Evolutionary conservation across 2,113 vertebrate species (phyloP), one percentile per base, ranked within the genome.

Genomic region (human): DNA sequence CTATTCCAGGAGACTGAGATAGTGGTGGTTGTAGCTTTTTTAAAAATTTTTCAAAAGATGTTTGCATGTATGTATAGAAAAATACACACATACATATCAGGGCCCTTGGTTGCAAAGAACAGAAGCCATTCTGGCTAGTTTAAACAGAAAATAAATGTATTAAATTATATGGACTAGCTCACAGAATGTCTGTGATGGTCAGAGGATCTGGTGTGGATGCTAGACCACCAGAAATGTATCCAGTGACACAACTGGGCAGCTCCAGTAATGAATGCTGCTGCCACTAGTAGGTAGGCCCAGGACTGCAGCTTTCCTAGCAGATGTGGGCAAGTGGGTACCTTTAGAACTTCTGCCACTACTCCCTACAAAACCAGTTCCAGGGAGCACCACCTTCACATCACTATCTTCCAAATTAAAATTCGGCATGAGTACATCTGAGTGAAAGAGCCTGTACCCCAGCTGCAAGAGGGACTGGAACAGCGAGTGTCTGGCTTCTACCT

Each of bases 221-320:
- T 55, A 8, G 3, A 40, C 4, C 23, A 57, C 12, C 1, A 8
- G 13, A 8, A 50, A 18, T 5, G 16, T 20, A 83, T 14, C 11
- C 18, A 57, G 0, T 12, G 40, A 70, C n/a, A 86, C 16, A 66
- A n/a, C 23, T 23, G 7, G 20, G 22, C 10, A 45, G 25, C 9
- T 59, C 17, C 59, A 22, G 6, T 0, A 30, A 59, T 55, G 55
- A 52, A 38, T 32, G 55, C 6, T 23, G 27, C 16, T 50, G 22
- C 20, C 45, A 16, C 8, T 30, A 1, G 14, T 13, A 50, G 6
- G 1, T 13, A 50, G 8, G 2, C 0, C 6, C 20, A 13, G 17
- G 8, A 57, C 18, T 45, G 18, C 40, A 87, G n/a, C 9, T 73
- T 73, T 79, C 59, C 35, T 40, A 9, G 45, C 2, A 93, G 95